Evolutionary conservation across 2,888 invertebrate species (phyloP), one percentile per base, ranked within the genome.

Genomic region (Diplolepis rosae): DNA sequence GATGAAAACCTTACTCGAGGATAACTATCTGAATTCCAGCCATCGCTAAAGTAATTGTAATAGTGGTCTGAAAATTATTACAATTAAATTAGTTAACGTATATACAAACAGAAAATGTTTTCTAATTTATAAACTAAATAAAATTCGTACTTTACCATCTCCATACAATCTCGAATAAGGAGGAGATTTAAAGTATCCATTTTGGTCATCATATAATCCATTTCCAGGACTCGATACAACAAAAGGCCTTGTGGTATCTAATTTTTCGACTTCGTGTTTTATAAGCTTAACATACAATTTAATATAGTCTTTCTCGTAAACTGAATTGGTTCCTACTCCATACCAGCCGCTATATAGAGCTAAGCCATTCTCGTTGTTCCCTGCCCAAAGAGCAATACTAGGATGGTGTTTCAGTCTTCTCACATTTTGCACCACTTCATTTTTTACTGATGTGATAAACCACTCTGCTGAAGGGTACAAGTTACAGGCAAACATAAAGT

Each of bases 291-390:
- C 93, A 84, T 98, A 99, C 0, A 99, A 90, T 82, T 92, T 92
- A 0, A 95, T 89, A 84, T 97, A 98, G 85, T 98, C 97, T 0
- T 88, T 81, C 82, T 93, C 92, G 83, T 94, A 96, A 66, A 90
- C 88, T 0, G 89, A 80, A 76, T 90, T 91, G 13, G 92, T 83
- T 0, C 80, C 66, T 0, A 83, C 80, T 0, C 94, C 88, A 83
- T 90, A 92, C 98, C 98, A 98, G 86, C 95, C 93, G 50, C 93
- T 93, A 56, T 93, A 91, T 5, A 98, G 87, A 0, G 97, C 98
- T 4, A 93, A 95, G 90, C 99, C 99, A 85, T 98, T 98, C 89
- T 99, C 99, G 87, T 99, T 99, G 88, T 98, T 99, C 4, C 94
- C 97, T n/a, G 97, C 95, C 94, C 96, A 98, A 0, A 98, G 82